These are phyloP conservation scores for Anoura caudifer DNA, from an alignment of 2,113 vertebrate genomes.

Conservation along the genomic window DNA sequence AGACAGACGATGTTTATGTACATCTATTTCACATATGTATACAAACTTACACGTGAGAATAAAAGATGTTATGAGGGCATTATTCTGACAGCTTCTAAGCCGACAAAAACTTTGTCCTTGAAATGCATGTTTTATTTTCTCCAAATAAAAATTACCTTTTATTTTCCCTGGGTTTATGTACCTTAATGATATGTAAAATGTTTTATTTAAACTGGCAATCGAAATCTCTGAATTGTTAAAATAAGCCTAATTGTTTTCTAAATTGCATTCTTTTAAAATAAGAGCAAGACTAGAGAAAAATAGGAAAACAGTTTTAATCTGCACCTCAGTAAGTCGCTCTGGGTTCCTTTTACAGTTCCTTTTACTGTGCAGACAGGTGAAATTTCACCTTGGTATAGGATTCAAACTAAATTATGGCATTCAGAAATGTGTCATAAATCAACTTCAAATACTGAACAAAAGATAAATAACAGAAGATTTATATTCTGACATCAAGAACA, in stretches of 20 bases:
- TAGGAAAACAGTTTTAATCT: not conserved
- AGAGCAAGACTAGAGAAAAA: not conserved
- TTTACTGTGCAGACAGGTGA: conserved; percentile 52
- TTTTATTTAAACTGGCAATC: conserved; percentile 40
- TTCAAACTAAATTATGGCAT: conserved; percentile 73
- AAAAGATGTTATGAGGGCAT: conserved; percentile 66
- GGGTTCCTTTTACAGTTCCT: conserved; percentile 27
- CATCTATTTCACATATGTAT: not conserved
- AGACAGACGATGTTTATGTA: not conserved
- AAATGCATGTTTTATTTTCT: conserved; percentile 66
- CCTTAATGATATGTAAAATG: conserved; percentile 61
- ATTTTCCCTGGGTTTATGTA: not conserved
- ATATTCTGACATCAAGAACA: conserved; percentile 79
- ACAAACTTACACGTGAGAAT: not conserved
- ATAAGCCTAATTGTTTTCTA: conserved; percentile 52
- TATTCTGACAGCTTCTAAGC: conserved; percentile 58
- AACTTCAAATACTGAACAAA: conserved; percentile 74
- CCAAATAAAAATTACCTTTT: conserved; percentile 73
- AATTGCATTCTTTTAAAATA: conserved; percentile 51
- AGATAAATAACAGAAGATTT: conserved; percentile 81
- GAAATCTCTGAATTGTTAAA: conserved; percentile 38
- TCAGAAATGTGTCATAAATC: conserved; percentile 77
- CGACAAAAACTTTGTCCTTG: conserved; percentile 54
- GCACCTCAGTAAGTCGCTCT: not conserved
- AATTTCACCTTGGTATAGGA: conserved; percentile 57